phyloP scores from a whole-genome alignment of 1,140 invertebrate species.

The Drosophila funebris region DNA sequence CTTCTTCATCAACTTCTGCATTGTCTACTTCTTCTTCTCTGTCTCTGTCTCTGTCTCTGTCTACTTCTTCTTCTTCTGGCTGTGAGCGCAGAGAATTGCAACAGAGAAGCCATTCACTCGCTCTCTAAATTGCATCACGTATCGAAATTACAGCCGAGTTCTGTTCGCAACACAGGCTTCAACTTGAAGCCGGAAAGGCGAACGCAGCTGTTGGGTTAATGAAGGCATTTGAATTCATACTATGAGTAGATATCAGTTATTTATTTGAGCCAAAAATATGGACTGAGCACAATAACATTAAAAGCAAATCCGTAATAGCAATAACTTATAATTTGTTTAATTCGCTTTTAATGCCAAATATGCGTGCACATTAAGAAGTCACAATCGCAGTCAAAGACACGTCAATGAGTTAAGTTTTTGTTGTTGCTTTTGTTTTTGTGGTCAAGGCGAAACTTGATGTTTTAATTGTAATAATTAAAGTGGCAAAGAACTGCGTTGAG shows the following conservation, averaged over 20 bases:
- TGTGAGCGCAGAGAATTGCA: constrained; percentile 18
- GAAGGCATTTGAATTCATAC: constrained; percentile 22
- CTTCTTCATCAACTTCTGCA: constrained; percentile 30
- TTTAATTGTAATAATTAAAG: constrained; percentile 74
- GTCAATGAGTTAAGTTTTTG: constrained; percentile 33
- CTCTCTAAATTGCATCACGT: constrained; percentile 27
- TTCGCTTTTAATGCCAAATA: constrained; percentile 50
- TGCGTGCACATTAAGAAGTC: constrained; percentile 44
- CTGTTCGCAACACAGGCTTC: background rate
- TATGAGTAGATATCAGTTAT: background rate
- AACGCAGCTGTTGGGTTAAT: constrained; percentile 1
- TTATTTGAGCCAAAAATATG: constrained; percentile 1
- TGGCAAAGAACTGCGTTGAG: constrained; percentile 62
- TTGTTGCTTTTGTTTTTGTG: constrained; percentile 11
- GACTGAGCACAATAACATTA: constrained; percentile 1
- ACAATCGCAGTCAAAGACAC: constrained; percentile 29
- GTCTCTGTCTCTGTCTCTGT: no score
- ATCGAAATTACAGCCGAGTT: background rate
- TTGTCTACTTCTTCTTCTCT: background rate
- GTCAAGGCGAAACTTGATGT: constrained; percentile 60
- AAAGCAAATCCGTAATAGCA: constrained; percentile 28
- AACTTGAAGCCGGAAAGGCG: background rate
- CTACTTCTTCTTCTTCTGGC: background rate
- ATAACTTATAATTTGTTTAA: constrained; percentile 32
- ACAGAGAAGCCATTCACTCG: constrained; percentile 30